Conservation (phyloP, 2,797 vertebrate species). For the Rhinophrynus dorsalis region DNA sequence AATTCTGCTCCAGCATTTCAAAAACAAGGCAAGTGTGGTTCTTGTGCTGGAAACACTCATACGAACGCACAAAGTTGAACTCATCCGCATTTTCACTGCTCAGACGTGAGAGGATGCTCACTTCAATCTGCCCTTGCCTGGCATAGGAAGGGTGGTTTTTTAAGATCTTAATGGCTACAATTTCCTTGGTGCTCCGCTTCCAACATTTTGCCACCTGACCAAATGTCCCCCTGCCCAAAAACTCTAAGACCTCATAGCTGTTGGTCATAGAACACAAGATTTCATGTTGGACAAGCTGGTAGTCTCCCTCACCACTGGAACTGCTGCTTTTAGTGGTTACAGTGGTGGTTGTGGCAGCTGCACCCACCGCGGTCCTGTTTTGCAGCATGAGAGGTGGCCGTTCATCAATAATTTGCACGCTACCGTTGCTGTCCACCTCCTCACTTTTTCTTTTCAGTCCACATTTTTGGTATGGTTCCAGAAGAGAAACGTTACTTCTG, state of each 20-base stretch:
- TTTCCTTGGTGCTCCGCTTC: constrained; percentile 97
- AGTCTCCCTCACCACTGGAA: constrained; percentile 95
- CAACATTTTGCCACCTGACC: constrained; percentile 97
- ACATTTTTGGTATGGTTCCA: constrained; percentile 88
- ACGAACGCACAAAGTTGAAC: constrained; percentile 96
- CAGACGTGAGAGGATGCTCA: constrained; percentile 93
- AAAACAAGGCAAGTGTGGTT: constrained; percentile 98
- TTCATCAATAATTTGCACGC: constrained; percentile 97
- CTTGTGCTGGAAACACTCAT: constrained; percentile 99
- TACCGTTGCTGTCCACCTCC: constrained; percentile 97
- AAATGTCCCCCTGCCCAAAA: constrained; percentile 93
- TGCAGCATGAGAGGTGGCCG: constrained; percentile 93
- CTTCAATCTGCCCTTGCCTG: constrained; percentile 96
- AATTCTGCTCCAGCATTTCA: constrained; percentile 98
- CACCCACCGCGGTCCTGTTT: constrained; percentile 85
- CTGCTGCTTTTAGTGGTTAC: constrained; percentile 94
- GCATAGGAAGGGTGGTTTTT: constrained; percentile 98
- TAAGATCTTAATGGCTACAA: constrained; percentile 95
- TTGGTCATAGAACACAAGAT: constrained; percentile 96
- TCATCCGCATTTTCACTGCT: constrained; percentile 96
- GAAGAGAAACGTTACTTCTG: constrained; percentile 78
- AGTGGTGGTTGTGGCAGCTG: constrained; percentile 88
- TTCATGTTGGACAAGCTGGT: constrained; percentile 97
- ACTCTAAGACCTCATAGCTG: constrained; percentile 96
- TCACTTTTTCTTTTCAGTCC: constrained; percentile 93